Evolutionary conservation across 1,140 invertebrate species (phyloP).

Genomic region (Coenobita brevimanus): DNA sequence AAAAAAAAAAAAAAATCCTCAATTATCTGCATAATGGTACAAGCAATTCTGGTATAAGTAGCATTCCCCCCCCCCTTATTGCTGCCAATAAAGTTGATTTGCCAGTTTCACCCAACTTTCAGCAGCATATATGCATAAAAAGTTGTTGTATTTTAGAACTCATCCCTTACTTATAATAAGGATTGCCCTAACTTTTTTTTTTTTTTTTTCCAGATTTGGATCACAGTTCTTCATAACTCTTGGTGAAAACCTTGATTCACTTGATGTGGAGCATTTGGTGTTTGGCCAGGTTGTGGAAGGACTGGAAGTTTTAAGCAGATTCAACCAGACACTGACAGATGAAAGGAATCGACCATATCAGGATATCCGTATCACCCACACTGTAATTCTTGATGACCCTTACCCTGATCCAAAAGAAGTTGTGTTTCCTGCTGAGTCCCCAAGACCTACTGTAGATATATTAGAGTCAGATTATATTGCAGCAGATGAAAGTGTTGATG

Average conservation of each 20-base stretch:
- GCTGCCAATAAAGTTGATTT: no score
- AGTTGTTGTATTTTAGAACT: neutral
- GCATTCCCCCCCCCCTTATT: no score
- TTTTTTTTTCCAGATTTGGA: constrained; percentile 79
- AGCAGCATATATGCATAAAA: no score
- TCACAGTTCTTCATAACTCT: constrained; percentile 99
- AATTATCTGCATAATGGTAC: no score
- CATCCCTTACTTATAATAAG: no score
- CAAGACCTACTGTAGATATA: constrained; percentile 86
- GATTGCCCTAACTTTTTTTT: constrained; percentile 1
- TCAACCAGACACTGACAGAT: constrained; percentile 97
- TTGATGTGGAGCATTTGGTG: constrained; percentile 95
- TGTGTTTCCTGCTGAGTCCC: constrained; percentile 86
- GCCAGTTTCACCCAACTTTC: no score
- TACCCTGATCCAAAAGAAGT: constrained; percentile 91
- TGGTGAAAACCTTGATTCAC: constrained; percentile 88
- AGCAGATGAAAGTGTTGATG: constrained; percentile 96
- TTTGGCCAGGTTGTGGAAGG: constrained; percentile 98
- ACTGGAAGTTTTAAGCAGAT: constrained; percentile 87
- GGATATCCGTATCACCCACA: constrained; percentile 98
- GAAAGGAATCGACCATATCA: constrained; percentile 92
- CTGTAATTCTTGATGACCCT: constrained; percentile 96
- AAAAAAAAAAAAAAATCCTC: no score
- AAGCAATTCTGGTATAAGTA: no score
- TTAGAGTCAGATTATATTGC: constrained; percentile 89